These are phyloP conservation scores for Thymelicus acteon DNA, from an alignment of 2,888 invertebrate genomes.

Conservation along the genomic window DNA sequence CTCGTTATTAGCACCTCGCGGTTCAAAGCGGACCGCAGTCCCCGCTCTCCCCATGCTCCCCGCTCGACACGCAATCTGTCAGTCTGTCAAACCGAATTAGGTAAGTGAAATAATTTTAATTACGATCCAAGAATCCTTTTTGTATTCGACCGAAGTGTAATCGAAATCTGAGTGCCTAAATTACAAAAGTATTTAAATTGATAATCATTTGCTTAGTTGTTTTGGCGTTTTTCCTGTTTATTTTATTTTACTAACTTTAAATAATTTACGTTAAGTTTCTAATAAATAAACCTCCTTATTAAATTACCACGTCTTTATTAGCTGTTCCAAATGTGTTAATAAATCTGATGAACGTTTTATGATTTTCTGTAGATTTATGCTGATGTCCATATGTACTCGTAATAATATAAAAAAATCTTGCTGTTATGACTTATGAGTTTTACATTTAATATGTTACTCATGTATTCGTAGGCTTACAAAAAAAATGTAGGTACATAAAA, in stretches of 20 bases:
- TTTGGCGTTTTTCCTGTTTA: not conserved
- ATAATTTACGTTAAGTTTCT: too few relatives aligned
- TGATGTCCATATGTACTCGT: too few relatives aligned
- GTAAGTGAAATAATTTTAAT: conserved; percentile 72
- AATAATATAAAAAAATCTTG: too few relatives aligned
- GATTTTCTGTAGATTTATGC: too few relatives aligned
- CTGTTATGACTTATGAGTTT: too few relatives aligned
- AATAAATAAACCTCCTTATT: too few relatives aligned
- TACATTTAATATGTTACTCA: too few relatives aligned
- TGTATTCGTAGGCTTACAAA: too few relatives aligned
- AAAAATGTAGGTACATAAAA: too few relatives aligned
- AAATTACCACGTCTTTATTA: too few relatives aligned
- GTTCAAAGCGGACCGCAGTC: conserved; percentile 68
- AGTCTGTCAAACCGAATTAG: conserved; percentile 59
- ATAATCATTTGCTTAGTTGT: not conserved
- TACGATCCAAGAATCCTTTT: conserved; percentile 42
- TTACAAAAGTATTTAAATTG: conserved; percentile 17
- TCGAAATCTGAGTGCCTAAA: conserved; percentile 10
- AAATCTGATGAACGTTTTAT: too few relatives aligned
- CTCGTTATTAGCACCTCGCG: conserved; percentile 82
- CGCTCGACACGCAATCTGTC: conserved; percentile 56
- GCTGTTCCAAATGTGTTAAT: too few relatives aligned
- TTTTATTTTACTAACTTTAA: not conserved
- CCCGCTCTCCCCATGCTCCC: conserved; percentile 34
- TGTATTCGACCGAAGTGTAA: conserved; percentile 20